Base-by-base conservation (phyloP, 2,113 vertebrate species). In the Myocastor coypus region DNA sequence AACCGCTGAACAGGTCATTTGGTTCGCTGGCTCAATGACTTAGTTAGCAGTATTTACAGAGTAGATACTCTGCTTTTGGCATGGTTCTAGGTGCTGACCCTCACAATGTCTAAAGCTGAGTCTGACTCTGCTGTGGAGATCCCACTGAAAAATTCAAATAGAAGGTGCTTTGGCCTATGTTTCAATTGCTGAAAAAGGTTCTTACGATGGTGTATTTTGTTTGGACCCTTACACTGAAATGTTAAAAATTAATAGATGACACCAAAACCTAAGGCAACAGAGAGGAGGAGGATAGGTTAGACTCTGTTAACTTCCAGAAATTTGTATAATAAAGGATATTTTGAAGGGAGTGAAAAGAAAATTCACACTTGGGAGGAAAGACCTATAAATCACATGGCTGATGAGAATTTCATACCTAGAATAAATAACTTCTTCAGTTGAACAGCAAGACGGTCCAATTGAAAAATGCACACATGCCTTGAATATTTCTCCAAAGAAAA, bases 121-220 rank as follows among this genome's bases (percentile, higher is more conserved):
- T 52, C 14, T 0, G 61, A 78, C 24, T 55, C 87, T 59, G 3
- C 2, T 4, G 22, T 75, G 16, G 68, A 89, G 16, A 14, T 64
- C 7, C 50, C 26, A 52, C 20, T n/a, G 34, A 55, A 52, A 88
- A 7, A 14, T 85, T 95, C 52, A 77, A 81, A 77, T 78, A 57
- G 37, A 42, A 85, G 7, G 52, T 83, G 6, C 7, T 77, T 96
- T 16, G 4, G 40, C 46, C 7, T 40, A 34, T 42, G 32, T 68
- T 95, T 80, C 55, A 69, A 28, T 94, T 84, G 64, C 69, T 83
- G 85, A 82, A 92, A 94, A 87, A 81, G 7, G 80, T 22, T 91
- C 59, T 82, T 69, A 61, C 12, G 46, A 16, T 64, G 81, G 22
- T 82, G 19, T 28, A 40, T 28, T 89, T 78, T 83, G 52, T 73